A percentile compares a stretch with the other conserved stretches of the same genome.
These are phyloP conservation scores for Drosophila orena DNA, from an alignment of 1,140 invertebrate species.

Conservation along the genomic window DNA sequence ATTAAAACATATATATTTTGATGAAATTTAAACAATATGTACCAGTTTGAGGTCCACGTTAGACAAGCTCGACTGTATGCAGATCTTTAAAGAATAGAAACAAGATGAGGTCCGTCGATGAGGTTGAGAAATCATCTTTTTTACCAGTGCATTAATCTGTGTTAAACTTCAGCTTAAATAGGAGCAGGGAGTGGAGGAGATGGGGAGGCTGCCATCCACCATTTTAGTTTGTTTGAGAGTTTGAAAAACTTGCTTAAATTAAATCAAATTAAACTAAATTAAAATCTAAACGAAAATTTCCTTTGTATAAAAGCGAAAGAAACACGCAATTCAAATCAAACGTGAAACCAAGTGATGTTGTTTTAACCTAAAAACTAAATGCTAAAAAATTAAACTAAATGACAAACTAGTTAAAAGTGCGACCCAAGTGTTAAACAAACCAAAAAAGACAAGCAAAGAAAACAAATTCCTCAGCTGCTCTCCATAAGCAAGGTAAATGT, in stretches of 20 bases:
- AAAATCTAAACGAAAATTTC: constrained; percentile 47
- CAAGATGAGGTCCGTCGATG: constrained; percentile 21
- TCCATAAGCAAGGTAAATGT: constrained; percentile 52
- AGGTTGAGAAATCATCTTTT: constrained; percentile 36
- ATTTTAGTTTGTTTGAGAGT: constrained; percentile 63
- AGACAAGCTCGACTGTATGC: constrained; percentile 18
- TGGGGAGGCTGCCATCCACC: constrained; percentile 39
- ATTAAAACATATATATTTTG: neutral
- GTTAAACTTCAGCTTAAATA: constrained; percentile 68
- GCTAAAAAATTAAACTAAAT: constrained; percentile 67
- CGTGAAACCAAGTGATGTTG: constrained; percentile 84
- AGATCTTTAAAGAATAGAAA: constrained; percentile 12
- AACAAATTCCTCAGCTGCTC: constrained; percentile 49
- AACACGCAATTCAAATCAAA: constrained; percentile 80
- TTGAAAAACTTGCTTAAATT: constrained; percentile 75
- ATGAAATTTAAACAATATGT: neutral
- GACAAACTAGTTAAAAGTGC: constrained; percentile 55
- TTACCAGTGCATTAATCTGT: constrained; percentile 84
- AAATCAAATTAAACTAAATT: constrained; percentile 63
- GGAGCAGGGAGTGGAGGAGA: constrained; percentile 29
- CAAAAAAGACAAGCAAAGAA: constrained; percentile 48
- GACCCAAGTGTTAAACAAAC: constrained; percentile 68
- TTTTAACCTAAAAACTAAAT: constrained; percentile 76
- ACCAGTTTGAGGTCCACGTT: neutral
- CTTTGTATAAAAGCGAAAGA: constrained; percentile 48